Base-by-base conservation (phyloP, 2,797 vertebrate species). In the Acridotheres tristis region DNA sequence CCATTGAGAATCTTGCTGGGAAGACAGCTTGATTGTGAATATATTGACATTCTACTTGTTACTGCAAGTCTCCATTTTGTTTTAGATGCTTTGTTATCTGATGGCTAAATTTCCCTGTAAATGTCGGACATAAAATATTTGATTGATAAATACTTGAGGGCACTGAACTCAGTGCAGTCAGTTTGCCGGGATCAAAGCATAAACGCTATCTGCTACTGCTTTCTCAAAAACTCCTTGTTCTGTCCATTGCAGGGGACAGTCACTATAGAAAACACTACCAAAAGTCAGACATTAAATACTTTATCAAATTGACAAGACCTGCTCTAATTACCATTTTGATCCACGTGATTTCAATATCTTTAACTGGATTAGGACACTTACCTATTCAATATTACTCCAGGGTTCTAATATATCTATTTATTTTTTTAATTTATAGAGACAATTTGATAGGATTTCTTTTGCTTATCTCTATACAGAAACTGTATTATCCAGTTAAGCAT, bases 11-110 rank as follows among this genome's bases (percentile, higher is more conserved):
- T 38, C 86, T 96, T 93, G 74, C 86, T 92, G 80, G 34, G 86
- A 94, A 92, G 91, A 69, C 45, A 91, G 77, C 80, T 94, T 96
- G 93, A 79, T 63, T 87, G 63, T 82, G 63, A 85, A 71, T 95
- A 77, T 77, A 79, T 82, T 87, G 78, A 34, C 81, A 90, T 89
- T 90, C 59, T 71, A 67, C 59, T 95, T 57, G 16, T 59, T 92
- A 74, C 34, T 43, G 34, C 53, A 92, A 79, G 77, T 90, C 29
- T 85, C 48, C 9, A 16, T 86, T 92, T 94, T 88, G 40, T 63
- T 94, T 96, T 77, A 83, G 32, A 77, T 29, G 6, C 57, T 91
- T 90, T 94, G 23, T 67, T 50, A 63, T 79, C 12, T 88, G 74
- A 78, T 67, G 23, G 20, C 16, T 87, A 75, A 76, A 78, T 73